A percentile compares a stretch with the other conserved stretches of the same genome.
These are phyloP conservation scores for Nesoenas mayeri DNA, from an alignment of 2,113 vertebrate species.

Conservation along the genomic window DNA sequence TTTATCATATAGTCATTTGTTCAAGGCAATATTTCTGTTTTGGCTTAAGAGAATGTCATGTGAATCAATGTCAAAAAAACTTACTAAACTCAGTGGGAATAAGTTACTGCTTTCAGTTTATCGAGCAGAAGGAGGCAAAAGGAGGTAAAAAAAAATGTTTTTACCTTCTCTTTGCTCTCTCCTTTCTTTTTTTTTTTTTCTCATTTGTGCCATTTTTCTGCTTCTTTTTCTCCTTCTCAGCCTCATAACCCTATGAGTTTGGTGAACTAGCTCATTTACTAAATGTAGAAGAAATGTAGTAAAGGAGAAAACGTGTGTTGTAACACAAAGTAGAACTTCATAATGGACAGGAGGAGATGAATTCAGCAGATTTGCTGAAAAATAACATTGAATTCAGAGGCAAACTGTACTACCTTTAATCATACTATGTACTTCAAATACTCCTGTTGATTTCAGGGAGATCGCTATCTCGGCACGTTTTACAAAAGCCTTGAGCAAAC, in stretches of 20 bases:
- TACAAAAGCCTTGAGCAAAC: neutral
- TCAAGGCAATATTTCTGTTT: neutral
- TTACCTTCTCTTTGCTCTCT: neutral
- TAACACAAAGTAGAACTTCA: neutral
- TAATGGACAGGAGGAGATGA: neutral
- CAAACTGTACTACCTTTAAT: neutral
- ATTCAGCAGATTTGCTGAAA: neutral
- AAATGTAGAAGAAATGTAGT: neutral
- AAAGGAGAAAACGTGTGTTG: neutral
- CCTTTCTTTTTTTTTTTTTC: neutral
- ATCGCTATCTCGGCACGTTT: neutral
- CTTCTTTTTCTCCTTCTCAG: neutral
- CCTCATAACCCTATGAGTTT: neutral
- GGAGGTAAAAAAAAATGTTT: neutral
- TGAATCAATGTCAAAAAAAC: neutral
- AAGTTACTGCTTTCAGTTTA: neutral
- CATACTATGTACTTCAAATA: neutral
- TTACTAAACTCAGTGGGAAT: neutral
- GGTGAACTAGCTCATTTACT: neutral
- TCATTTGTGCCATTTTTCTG: neutral
- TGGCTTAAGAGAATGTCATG: neutral
- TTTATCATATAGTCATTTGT: slow-evolving; percentile 18
- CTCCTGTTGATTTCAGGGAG: neutral
- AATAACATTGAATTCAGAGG: neutral
- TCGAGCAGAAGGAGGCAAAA: neutral